Base-by-base conservation (phyloP, 2,888 invertebrate species). In the Machimus rusticus region DNA sequence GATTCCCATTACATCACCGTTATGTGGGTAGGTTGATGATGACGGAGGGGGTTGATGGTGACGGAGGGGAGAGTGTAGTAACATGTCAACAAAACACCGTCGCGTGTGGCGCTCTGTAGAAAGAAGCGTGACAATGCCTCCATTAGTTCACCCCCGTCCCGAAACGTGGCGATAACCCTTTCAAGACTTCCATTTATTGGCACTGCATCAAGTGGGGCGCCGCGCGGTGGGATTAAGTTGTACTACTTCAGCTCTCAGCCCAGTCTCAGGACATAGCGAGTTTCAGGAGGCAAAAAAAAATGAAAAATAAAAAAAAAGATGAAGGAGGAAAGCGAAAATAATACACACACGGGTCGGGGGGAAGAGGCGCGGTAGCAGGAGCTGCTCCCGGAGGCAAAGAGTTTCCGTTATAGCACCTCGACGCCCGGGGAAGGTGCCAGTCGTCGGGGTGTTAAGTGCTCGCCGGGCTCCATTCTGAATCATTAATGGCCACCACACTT, bases 401-500 rank as follows among this genome's bases (percentile, higher is more conserved):
- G 57, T 66, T 82, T 82, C 82, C 82, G 82, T 82, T 19, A 37
- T 39, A 82, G 66, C 82, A 66, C 82, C 82, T 82, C 43, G 14
- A 82, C 51, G 37, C 19, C 37, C 37, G 34, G 19, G 57, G 57
- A 82, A 85, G 28, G 57, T 74, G 74, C 43, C 74, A 74, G 43
- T 46, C 85, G 43, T 46, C 16, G 43, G 14, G 28, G 85, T 85
- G 85, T 37, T 74, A 86, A 86, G 77, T 86, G 77, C 86, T 77
- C 37, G 74, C 46, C 74, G 51, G 76, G 76, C 46, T 85, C 28
- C 77, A 77, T 77, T 78, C 79, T 87, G 87, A 87, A 87, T 87
- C 81, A 87, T 82, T 87, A 87, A 87, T 87, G 87, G 74, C 78
- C 66, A 74, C 74, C 81, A 82, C 74, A 87, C 81, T 81, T 82